Conservation (phyloP, 2,797 vertebrate genomes). For the Lemur catta region DNA sequence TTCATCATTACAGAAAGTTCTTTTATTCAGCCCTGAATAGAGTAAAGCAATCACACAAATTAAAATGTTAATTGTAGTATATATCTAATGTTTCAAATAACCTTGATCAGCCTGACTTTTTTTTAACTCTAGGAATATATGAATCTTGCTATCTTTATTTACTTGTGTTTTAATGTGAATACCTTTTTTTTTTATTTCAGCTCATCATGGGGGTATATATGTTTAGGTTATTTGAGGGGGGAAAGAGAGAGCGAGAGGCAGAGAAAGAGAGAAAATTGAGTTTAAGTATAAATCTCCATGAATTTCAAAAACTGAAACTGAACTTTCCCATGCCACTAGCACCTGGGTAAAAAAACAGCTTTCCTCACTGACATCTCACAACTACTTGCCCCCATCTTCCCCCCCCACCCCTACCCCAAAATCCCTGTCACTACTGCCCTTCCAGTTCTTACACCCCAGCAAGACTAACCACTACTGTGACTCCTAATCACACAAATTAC, state of each 20-base stretch:
- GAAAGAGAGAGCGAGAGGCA: too few relatives aligned
- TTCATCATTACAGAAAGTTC: neutral
- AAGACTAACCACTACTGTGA: neutral
- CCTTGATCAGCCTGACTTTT: too few relatives aligned
- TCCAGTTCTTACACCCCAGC: neutral
- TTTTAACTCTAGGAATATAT: neutral
- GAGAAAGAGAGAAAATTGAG: neutral
- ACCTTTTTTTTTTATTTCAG: neutral
- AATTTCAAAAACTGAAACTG: neutral
- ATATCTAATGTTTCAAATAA: neutral
- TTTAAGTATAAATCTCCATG: neutral
- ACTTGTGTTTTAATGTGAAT: neutral
- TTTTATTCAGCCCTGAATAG: neutral
- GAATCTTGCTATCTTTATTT: neutral
- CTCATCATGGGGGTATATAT: too few relatives aligned
- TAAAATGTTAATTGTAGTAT: neutral
- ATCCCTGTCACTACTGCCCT: too few relatives aligned
- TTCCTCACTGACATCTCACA: accelerated
- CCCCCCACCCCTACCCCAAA: too few relatives aligned
- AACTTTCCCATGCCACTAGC: neutral
- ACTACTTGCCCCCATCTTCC: accelerated
- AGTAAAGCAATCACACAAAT: neutral
- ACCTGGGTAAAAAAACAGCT: neutral
- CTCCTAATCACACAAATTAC: neutral
- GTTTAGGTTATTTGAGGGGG: too few relatives aligned